Evolutionary conservation across 2,888 invertebrate genomes (phyloP).

Genomic region (Diplazon laetatorius): DNA sequence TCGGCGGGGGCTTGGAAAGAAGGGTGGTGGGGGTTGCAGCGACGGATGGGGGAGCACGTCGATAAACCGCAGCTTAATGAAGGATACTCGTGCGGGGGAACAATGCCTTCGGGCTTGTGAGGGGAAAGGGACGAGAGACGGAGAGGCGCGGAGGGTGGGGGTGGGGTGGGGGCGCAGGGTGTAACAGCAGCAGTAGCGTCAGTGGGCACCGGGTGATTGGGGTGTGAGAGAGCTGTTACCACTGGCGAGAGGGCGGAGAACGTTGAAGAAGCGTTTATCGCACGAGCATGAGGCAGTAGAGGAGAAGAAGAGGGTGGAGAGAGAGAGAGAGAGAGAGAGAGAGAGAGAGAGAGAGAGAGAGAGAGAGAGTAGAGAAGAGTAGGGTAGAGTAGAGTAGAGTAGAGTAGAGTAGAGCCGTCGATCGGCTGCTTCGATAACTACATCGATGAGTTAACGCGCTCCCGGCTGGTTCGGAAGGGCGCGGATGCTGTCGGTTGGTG

Average conservation of each 20-base stretch:
- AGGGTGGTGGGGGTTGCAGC: slow-evolving; percentile 4
- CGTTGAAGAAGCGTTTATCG: slow-evolving; percentile 60
- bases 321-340: slow-evolving; percentile 22
- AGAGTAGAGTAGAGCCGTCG: slow-evolving; percentile 39
- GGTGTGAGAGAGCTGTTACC: slow-evolving; percentile 11
- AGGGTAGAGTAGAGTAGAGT: slow-evolving; percentile 26
- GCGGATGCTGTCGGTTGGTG: slow-evolving; percentile 16
- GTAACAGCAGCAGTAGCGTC: slow-evolving; percentile 1
- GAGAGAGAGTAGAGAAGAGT: slow-evolving; percentile 46
- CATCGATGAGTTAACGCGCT: slow-evolving; percentile 60
- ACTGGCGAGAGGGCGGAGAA: slow-evolving; percentile 13
- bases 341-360: slow-evolving; percentile 29
- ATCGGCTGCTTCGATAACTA: slow-evolving; percentile 59
- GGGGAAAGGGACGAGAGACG: slow-evolving; percentile 21
- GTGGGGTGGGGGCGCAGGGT: too few relatives aligned
- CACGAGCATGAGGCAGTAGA: slow-evolving; percentile 43
- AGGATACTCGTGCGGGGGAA: slow-evolving; percentile 63
- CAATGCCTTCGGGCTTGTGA: slow-evolving; percentile 59
- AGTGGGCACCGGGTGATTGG: slow-evolving; percentile 13
- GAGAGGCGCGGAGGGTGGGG: slow-evolving; percentile 16
- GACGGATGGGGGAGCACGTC: slow-evolving; percentile 52
- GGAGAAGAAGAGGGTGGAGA: slow-evolving; percentile 46
- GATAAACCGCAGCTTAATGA: slow-evolving; percentile 66
- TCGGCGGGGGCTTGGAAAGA: not conserved
- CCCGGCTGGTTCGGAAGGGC: slow-evolving; percentile 24